Evolutionary conservation across 1,140 invertebrate genomes (phyloP).

Genomic region (Sycophaga agraensis): DNA sequence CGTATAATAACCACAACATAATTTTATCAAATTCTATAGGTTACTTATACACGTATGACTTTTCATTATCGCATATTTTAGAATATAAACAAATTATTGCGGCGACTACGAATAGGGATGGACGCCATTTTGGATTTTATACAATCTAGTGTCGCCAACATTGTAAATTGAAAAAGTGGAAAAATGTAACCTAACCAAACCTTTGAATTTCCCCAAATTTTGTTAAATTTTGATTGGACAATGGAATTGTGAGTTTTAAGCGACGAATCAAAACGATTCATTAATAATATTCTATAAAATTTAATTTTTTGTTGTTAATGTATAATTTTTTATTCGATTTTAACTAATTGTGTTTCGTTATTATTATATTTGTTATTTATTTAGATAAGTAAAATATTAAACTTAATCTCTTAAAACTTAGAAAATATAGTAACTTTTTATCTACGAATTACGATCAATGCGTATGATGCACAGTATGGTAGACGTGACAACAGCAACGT

Average conservation of each 20-base stretch:
- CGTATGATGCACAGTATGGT: neutral
- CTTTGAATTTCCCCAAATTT: neutral
- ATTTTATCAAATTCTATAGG: constrained; percentile 13
- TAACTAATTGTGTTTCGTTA: neutral
- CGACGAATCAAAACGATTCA: neutral
- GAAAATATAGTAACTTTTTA: neutral
- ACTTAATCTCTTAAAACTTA: neutral
- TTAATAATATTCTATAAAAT: neutral
- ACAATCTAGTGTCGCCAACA: constrained; percentile 14
- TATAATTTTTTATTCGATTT: neutral
- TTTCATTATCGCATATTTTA: constrained; percentile 16
- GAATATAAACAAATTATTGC: constrained; percentile 29
- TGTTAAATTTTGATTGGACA: neutral
- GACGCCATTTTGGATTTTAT: constrained; percentile 30
- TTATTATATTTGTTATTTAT: neutral
- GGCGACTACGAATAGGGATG: constrained; percentile 18
- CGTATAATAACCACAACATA: constrained; percentile 4
- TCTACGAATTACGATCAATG: neutral
- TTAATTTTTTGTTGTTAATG: neutral
- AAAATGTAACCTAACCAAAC: constrained; percentile 12
- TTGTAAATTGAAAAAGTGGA: constrained; percentile 15
- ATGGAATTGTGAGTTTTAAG: neutral
- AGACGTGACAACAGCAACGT: neutral
- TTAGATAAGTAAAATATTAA: neutral
- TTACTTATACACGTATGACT: constrained; percentile 15